These are phyloP conservation scores for Drosophila formosana DNA, from an alignment of 2,888 invertebrate species.

Conservation along the genomic window DNA sequence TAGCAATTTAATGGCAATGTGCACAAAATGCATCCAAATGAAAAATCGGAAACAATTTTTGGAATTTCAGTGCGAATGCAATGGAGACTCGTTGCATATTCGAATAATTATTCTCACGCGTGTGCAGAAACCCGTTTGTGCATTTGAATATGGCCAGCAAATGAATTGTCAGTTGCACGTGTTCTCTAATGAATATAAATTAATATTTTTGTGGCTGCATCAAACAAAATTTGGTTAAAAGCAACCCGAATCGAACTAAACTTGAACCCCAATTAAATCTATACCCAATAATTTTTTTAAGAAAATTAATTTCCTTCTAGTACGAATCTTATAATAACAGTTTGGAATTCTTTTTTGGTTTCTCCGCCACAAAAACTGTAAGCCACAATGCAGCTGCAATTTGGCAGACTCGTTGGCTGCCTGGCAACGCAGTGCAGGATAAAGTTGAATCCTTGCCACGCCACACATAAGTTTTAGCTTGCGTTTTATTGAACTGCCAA, in stretches of 20 bases:
- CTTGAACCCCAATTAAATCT: background rate
- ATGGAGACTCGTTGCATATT: background rate
- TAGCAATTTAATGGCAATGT: slow-evolving; percentile 19
- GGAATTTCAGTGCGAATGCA: slow-evolving; percentile 7
- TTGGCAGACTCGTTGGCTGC: background rate
- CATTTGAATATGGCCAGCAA: slow-evolving; percentile 19
- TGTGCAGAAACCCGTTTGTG: background rate
- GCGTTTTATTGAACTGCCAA: background rate
- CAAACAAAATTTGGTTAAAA: background rate
- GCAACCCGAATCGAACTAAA: background rate
- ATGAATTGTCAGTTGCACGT: slow-evolving; percentile 29
- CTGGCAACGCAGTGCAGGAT: background rate
- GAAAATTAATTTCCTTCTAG: background rate
- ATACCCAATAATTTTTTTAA: background rate
- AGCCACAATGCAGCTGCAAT: background rate
- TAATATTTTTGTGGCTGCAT: slow-evolving; percentile 7
- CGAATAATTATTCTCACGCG: background rate
- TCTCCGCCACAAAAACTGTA: background rate
- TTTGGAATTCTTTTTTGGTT: background rate
- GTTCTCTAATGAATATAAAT: slow-evolving; percentile 20
- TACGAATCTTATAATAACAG: background rate
- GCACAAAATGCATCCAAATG: slow-evolving; percentile 3
- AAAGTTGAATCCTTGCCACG: slow-evolving; percentile 2
- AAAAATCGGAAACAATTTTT: slow-evolving; percentile 8
- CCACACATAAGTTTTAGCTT: background rate